Evolutionary conservation across 2,797 vertebrate species (phyloP).

Genomic region (Alauda arvensis): DNA sequence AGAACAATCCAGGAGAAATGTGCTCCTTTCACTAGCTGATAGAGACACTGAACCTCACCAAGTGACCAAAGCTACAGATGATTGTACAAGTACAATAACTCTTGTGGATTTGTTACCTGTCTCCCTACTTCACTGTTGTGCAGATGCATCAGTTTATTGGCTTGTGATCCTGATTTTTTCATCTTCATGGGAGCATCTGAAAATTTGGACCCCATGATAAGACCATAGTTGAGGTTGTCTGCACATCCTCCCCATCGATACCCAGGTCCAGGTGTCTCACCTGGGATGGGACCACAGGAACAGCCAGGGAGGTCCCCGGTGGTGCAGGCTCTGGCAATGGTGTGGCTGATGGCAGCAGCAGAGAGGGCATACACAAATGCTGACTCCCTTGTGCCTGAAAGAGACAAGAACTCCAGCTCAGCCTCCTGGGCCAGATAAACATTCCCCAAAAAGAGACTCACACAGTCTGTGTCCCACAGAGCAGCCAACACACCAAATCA

Average conservation of each 20-base stretch:
- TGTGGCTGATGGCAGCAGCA: constrained; percentile 94
- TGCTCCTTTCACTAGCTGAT: background rate
- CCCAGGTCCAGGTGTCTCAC: constrained; percentile 91
- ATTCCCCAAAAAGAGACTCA: background rate
- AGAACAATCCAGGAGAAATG: background rate
- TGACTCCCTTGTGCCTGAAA: constrained; percentile 91
- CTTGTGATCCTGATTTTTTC: constrained; percentile 91
- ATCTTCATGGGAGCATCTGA: constrained; percentile 98
- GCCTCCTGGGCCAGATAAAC: background rate
- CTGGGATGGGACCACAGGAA: constrained; percentile 91
- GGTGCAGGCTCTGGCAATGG: constrained; percentile 93
- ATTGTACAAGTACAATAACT: constrained; percentile 66
- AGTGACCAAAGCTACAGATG: constrained; percentile 28
- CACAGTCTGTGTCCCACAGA: background rate
- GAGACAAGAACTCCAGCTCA: constrained; percentile 34
- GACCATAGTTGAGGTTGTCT: constrained; percentile 96
- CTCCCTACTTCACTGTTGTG: constrained; percentile 99
- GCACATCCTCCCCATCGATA: constrained; percentile 98
- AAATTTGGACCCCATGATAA: constrained; percentile 97
- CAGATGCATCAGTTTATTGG: constrained; percentile 98
- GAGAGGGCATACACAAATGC: constrained; percentile 96
- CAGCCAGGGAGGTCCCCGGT: constrained; percentile 92
- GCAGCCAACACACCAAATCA: background rate
- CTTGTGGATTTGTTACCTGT: constrained; percentile 84
- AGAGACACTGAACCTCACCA: constrained; percentile 1